phyloP scores from a whole-genome alignment of 1,140 invertebrate species.

The Periplaneta americana region DNA sequence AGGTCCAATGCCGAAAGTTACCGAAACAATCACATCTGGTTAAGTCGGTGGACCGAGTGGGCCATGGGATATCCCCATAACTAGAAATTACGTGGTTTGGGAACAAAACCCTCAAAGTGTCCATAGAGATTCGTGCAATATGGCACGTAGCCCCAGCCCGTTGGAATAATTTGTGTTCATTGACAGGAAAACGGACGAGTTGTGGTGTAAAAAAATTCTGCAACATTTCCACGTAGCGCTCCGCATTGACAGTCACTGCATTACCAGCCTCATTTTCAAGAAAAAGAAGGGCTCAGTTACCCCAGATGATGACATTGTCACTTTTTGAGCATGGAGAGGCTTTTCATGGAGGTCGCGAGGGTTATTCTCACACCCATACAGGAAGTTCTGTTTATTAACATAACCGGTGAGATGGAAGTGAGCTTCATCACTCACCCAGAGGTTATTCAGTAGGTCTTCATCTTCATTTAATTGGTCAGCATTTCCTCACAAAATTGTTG shows the following conservation, averaged over 20 bases:
- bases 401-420: slow-evolving; percentile 16
- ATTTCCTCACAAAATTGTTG: not conserved
- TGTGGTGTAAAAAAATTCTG: not conserved
- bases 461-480: not conserved
- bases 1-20: too few species aligned
- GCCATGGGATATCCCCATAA: too few species aligned
- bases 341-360: slow-evolving; percentile 9
- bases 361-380: slow-evolving; percentile 14
- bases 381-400: slow-evolving; percentile 18
- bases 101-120: too few species aligned
- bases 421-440: slow-evolving; percentile 17
- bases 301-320: not conserved
- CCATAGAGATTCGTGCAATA: too few species aligned
- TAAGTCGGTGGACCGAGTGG: too few species aligned
- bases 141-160: not conserved
- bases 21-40: too few species aligned
- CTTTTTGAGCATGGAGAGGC: slow-evolving; percentile 9
- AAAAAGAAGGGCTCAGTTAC: not conserved
- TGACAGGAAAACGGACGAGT: not conserved
- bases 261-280: not conserved
- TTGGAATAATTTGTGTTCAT: not conserved
- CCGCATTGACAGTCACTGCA: not conserved
- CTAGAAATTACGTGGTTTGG: too few species aligned
- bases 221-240: not conserved
- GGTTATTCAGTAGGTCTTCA: not conserved